Evolutionary conservation across 1,140 invertebrate species (phyloP), one percentile per base, ranked within the genome.

Genomic region (Branchinecta lindahli): DNA sequence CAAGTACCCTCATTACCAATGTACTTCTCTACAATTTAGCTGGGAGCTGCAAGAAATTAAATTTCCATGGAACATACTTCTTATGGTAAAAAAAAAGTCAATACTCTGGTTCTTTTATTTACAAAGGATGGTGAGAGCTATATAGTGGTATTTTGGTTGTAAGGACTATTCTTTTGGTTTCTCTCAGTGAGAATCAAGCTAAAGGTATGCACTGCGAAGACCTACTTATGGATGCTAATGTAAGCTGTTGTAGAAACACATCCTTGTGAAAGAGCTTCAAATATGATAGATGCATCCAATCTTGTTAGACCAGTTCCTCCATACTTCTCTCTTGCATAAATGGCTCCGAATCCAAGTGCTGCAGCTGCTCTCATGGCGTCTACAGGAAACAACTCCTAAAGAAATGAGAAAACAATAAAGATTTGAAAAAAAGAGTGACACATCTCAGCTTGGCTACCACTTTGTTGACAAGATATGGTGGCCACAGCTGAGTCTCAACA

Each of bases 171-270:
- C 5, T 33, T 33, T 33, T 33, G 33, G 33, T 5, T 33, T 1
- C 5, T 33, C 33, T 3, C 33, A 33, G 33, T 33, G 33, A 33
- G 1, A 33, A 33, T 33, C 33, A 33, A 33, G 5, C 33, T 33
- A 3, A 33, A 33, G 33, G 33, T 3, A 33, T 33, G 33, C 1
- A 33, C 5, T 33, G 33, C 33, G 33, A 33, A 33, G 33, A 33
- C 76, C 72, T 79, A 83, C 83, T 85, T 86, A 75, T 86, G 85
- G 75, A 86, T 86, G 72, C 80, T 83, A 45, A 86, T 81, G 73
- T 84, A 86, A 44, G 85, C 85, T 46, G 85, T 83, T 12, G 85
- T 86, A 9, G 82, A 83, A 46, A 80, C 79, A 79, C 84, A 85
- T 8, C 85, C 85, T 68, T 81, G 79, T 8, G 85, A 78, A n/a